These are phyloP conservation scores for Piaya cayana DNA, from an alignment of 2,113 vertebrate genomes.

Conservation along the genomic window DNA sequence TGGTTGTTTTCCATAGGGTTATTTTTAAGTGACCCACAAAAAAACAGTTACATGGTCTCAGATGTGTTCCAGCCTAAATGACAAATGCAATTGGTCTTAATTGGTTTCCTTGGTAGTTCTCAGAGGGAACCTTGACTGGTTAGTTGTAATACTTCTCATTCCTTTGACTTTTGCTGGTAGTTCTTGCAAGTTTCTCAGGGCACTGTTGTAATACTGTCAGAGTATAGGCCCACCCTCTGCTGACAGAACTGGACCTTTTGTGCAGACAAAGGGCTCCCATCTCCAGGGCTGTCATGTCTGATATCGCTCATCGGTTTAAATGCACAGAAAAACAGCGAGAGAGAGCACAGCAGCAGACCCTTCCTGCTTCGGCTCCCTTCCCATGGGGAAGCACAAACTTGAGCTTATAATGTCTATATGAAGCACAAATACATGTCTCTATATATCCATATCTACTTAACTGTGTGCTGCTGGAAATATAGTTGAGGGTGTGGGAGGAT, in stretches of 20 bases:
- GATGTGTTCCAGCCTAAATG: neutral
- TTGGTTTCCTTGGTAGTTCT: slow-evolving; percentile 48
- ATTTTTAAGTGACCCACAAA: slow-evolving; percentile 49
- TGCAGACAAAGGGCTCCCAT: slow-evolving; percentile 7
- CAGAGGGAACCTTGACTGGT: neutral
- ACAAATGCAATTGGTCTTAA: neutral
- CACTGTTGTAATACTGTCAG: neutral
- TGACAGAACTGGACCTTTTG: neutral
- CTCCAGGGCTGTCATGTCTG: neutral
- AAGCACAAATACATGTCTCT: neutral
- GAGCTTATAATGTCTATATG: neutral
- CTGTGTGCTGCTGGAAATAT: neutral
- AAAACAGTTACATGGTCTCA: neutral
- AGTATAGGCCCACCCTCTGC: neutral
- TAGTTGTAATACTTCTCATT: neutral
- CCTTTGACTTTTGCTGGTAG: slow-evolving; percentile 5
- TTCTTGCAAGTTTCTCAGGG: slow-evolving; percentile 41
- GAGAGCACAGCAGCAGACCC: neutral
- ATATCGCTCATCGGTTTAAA: neutral
- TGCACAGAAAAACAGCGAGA: neutral
- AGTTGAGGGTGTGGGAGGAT: neutral
- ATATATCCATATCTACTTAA: neutral
- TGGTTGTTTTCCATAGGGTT: slow-evolving; percentile 22
- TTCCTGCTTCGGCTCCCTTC: neutral
- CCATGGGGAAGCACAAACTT: neutral